Base-by-base conservation (phyloP, 2,888 invertebrate genomes). In the Merodon equestris region DNA sequence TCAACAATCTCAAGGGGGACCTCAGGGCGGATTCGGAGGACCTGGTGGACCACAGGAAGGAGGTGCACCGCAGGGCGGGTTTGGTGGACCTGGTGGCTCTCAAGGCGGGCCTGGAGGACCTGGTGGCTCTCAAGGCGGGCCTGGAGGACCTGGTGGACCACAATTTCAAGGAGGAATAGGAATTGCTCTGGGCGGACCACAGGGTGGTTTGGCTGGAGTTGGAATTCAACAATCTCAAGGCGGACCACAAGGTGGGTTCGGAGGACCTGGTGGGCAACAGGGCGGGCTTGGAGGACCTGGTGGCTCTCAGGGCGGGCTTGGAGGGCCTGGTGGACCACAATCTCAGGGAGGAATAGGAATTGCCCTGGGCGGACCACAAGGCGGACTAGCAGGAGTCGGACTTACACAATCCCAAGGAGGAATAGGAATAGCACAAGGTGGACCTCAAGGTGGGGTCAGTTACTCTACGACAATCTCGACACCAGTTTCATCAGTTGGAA, bases 401-500 rank as follows among this genome's bases (percentile, higher is more conserved):
- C 17, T 58, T 7, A 27, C 27, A 27, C 27, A 27, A 27, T 27
- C 27, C 7, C 27, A 27, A 7, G 40, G 12, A 17, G 40, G 56
- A 34, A 19, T 3, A 51, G 14, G 14, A 18, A 18, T 4, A 45
- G 51, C 15, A 19, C 60, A 19, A 51, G 7, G 3, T 4, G 27
- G 27, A 4, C 27, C 27, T n/a, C n/a, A n/a, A 27, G 27, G 27
- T 7, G 27, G 27, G 2, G 27, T 27, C 27, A 40, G n/a, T 10
- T 40, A 40, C 10, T 40, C 40, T 40, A 10, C 40, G n/a, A 17
- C 14, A 42, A 3, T 1, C 51, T 9, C 9, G 7, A 14, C 47
- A 19, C 40, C 40, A 45, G 17, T 53, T 10, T 17, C 63, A 34
- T 44, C 63, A 36, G 58, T 63, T 9, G 70, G 68, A 7, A 14